A percentile compares a stretch with the other conserved stretches of the same genome.
Conservation (phyloP, 1,140 invertebrate species). For the Bombyx mori region DNA sequence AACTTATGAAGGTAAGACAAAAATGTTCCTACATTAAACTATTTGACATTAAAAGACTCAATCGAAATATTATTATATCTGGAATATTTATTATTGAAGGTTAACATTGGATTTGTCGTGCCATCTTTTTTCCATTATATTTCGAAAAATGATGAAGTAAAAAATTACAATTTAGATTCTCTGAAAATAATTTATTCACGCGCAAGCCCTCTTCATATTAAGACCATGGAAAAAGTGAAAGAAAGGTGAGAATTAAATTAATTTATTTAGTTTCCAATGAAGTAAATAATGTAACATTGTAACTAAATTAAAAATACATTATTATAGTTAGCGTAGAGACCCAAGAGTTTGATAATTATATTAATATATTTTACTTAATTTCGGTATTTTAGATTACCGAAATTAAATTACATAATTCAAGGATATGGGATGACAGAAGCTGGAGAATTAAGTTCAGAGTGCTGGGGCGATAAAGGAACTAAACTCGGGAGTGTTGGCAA, state of each 20-base stretch:
- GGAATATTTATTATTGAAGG: conserved; percentile 21
- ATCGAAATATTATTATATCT: not conserved
- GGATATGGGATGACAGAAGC: conserved; percentile 72
- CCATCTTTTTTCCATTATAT: conserved; percentile 29
- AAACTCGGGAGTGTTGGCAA: conserved; percentile 43
- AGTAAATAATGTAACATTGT: too few relatives aligned
- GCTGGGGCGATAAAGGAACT: conserved; percentile 29
- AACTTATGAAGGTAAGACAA: conserved; percentile 24
- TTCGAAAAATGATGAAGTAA: conserved; percentile 59
- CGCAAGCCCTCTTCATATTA: conserved; percentile 33
- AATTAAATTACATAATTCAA: conserved; percentile 52
- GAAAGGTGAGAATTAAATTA: conserved; percentile 52
- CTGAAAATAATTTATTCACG: conserved; percentile 39
- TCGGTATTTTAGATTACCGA: conserved; percentile 48
- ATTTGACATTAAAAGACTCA: not conserved
- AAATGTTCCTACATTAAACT: not conserved
- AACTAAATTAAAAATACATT: too few relatives aligned
- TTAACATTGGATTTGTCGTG: conserved; percentile 39
- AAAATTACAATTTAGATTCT: conserved; percentile 33
- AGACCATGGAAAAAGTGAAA: conserved; percentile 36
- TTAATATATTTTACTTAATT: too few relatives aligned
- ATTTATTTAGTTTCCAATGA: too few relatives aligned
- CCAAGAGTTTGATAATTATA: too few relatives aligned
- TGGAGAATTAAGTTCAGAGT: conserved; percentile 53
- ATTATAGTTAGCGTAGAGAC: too few relatives aligned